Conservation (phyloP, 1,140 invertebrate genomes). For the Hyles vespertilio region DNA sequence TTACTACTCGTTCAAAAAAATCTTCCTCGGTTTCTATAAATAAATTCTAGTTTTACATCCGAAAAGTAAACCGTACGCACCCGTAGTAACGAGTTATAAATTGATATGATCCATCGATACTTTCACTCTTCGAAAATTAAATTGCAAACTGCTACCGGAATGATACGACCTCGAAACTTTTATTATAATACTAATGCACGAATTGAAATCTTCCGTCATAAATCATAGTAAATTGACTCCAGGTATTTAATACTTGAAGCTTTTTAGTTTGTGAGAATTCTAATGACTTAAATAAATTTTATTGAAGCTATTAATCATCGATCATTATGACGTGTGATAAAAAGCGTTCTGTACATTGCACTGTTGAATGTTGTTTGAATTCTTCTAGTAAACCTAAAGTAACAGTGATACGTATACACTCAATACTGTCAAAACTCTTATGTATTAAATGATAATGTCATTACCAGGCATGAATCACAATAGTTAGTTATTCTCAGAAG, state of each 20-base stretch:
- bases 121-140: slow-evolving; percentile 30
- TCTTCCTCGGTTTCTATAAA: slow-evolving; percentile 2
- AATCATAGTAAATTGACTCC: slow-evolving; percentile 11
- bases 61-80: neutral
- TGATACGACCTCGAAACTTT: slow-evolving; percentile 24
- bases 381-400: no score
- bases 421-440: no score
- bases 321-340: no score
- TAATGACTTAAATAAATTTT: slow-evolving; percentile 4
- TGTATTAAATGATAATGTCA: no score
- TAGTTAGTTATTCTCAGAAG: no score
- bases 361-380: no score
- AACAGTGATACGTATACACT: no score
- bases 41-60: slow-evolving; percentile 2
- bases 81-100: slow-evolving; percentile 10
- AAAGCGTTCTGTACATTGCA: no score
- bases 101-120: slow-evolving; percentile 28
- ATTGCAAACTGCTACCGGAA: slow-evolving; percentile 27
- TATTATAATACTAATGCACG: slow-evolving; percentile 19
- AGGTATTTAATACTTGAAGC: slow-evolving; percentile 9
- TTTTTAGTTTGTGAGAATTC: slow-evolving; percentile 5
- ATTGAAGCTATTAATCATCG: slow-evolving; percentile 4
- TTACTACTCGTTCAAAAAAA: neutral
- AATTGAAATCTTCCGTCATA: slow-evolving; percentile 16
- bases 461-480: no score